phyloP scores from a whole-genome alignment of 2,888 invertebrate species.

The Leptura quadrifasciata region DNA sequence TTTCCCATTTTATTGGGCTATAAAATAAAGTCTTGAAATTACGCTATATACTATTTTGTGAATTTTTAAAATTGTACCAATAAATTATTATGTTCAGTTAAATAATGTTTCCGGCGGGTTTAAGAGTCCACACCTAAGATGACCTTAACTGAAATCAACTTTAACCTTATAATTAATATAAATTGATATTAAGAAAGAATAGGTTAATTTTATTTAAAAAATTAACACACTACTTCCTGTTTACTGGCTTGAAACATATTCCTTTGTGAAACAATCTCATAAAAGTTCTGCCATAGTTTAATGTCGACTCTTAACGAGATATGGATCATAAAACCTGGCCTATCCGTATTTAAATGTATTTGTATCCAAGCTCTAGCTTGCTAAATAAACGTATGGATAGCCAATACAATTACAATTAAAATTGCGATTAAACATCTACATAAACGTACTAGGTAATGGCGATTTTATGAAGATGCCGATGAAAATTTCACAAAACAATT shows the following conservation, averaged over 20 bases:
- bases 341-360: constrained; percentile 3
- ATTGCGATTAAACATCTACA: neutral
- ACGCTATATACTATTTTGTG: no score
- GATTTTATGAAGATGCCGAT: neutral
- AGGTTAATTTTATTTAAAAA: neutral
- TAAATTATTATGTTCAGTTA: neutral
- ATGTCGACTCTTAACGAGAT: neutral
- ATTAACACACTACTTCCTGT: neutral
- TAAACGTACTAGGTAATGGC: neutral
- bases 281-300: constrained; percentile 2
- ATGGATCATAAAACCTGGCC: constrained; percentile 3
- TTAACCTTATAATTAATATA: constrained; percentile 3
- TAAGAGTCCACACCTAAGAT: neutral
- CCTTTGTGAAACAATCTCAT: constrained; percentile 2
- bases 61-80: neutral
- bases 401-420: neutral
- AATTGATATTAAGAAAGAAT: neutral
- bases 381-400: neutral
- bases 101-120: neutral
- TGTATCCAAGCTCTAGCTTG: neutral
- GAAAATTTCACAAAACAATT: neutral
- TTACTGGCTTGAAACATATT: neutral
- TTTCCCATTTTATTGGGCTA: no score
- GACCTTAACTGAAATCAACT: constrained; percentile 3
- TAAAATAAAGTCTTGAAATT: no score